Conservation (phyloP, 2,888 invertebrate species). For the Torymus tubicola region DNA sequence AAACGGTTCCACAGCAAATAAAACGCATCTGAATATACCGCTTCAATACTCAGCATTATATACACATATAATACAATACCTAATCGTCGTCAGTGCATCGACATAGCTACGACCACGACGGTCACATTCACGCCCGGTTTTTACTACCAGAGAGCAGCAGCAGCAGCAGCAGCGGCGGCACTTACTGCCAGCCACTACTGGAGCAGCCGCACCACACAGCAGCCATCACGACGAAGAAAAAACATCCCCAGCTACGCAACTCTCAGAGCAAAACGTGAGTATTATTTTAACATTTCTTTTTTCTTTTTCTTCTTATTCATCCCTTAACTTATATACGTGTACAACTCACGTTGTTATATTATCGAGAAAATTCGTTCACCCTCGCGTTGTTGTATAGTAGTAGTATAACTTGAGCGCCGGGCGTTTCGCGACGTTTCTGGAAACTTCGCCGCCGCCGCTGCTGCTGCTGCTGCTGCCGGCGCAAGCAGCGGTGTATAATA, state of each 20-base stretch:
- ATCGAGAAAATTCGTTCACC: too few species aligned
- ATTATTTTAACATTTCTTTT: background rate
- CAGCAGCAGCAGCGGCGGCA: background rate
- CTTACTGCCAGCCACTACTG: too few species aligned
- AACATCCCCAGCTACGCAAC: conserved; percentile 13
- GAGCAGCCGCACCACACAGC: conserved; percentile 1
- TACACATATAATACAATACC: too few species aligned
- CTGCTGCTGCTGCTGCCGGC: background rate
- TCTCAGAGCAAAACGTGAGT: conserved; percentile 46
- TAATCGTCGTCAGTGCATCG: background rate
- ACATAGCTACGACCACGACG: background rate
- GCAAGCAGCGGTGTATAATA: too few species aligned
- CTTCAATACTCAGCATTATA: too few species aligned
- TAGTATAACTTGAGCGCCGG: background rate
- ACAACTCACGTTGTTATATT: too few species aligned
- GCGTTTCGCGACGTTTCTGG: conserved; percentile 43
- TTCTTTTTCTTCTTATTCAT: too few species aligned
- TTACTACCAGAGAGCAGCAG: conserved; percentile 1
- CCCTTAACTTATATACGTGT: too few species aligned
- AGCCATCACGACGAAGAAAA: conserved; percentile 34
- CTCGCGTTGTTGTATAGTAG: too few species aligned
- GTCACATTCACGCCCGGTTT: background rate
- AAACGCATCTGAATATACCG: too few species aligned
- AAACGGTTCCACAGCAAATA: too few species aligned
- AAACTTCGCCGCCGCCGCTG: conserved; percentile 29